Evolutionary conservation across 2,797 vertebrate genomes (phyloP).

Genomic region (Synaphobranchus kaupii): DNA sequence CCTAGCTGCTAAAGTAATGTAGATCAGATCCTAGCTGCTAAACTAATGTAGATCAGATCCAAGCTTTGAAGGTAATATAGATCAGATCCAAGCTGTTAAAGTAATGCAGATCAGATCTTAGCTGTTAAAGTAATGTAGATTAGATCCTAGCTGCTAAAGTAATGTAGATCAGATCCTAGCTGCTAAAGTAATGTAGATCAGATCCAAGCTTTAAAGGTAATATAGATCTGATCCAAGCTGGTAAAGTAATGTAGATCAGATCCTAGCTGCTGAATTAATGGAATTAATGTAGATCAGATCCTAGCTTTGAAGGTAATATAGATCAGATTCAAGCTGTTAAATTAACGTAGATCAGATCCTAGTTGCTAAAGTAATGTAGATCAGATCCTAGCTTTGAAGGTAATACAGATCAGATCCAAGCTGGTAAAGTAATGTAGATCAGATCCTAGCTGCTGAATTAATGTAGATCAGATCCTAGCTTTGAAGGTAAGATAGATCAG

Average conservation of each 20-base stretch:
- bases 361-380: neutral
- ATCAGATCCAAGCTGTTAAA: neutral
- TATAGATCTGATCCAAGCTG: neutral
- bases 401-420: too few species aligned
- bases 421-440: neutral
- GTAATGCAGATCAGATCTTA: too few species aligned
- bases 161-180: neutral
- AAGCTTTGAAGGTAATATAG: neutral
- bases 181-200: neutral
- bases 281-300: neutral
- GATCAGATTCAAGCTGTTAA: neutral
- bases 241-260: neutral
- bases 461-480: neutral
- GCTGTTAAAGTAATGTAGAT: neutral
- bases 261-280: neutral
- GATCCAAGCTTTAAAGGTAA: neutral
- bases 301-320: neutral
- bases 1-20: neutral
- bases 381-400: neutral
- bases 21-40: neutral
- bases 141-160: neutral
- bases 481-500: neutral
- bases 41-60: neutral
- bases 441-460: neutral
- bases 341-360: neutral